A percentile compares a stretch with the other conserved stretches of the same genome.
Conservation (phyloP, 2,888 invertebrate genomes). For the Erebia epiphron region DNA sequence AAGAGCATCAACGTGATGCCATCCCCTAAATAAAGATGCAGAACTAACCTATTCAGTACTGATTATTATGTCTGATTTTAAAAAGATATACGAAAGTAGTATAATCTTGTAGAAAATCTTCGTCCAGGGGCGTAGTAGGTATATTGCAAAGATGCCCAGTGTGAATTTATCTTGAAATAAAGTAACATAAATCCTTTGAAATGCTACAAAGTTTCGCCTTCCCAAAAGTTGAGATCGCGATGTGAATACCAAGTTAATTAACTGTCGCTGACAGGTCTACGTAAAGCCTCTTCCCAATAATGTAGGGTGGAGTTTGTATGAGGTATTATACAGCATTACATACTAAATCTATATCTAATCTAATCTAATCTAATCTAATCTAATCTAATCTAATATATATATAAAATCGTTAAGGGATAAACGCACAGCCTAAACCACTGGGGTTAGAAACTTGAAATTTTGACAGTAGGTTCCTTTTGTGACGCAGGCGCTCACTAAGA, state of each 20-base stretch:
- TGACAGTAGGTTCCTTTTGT: too few relatives aligned
- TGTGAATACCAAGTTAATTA: conserved; percentile 35
- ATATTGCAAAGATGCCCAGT: not conserved
- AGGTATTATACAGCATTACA: conserved; percentile 6
- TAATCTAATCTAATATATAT: too few relatives aligned
- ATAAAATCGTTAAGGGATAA: too few relatives aligned
- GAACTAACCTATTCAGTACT: not conserved
- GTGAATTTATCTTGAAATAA: conserved; percentile 5
- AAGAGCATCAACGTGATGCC: not conserved
- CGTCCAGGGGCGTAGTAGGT: not conserved
- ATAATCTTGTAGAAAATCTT: not conserved
- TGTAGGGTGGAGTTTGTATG: not conserved
- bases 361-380: too few relatives aligned
- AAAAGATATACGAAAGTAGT: not conserved
- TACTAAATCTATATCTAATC: too few relatives aligned
- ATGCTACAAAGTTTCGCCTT: conserved; percentile 26
- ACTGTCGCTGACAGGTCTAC: conserved; percentile 27
- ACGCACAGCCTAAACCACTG: too few relatives aligned
- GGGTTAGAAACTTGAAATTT: too few relatives aligned
- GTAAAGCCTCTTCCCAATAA: conserved; percentile 6
- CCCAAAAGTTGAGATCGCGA: conserved; percentile 29
- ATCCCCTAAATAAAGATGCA: too few relatives aligned
- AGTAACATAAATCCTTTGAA: conserved; percentile 25
- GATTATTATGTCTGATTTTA: not conserved
- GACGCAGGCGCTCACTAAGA: too few relatives aligned